Evolutionary conservation across 1,140 invertebrate genomes (phyloP).

Genomic region (Bicyclus anynana): DNA sequence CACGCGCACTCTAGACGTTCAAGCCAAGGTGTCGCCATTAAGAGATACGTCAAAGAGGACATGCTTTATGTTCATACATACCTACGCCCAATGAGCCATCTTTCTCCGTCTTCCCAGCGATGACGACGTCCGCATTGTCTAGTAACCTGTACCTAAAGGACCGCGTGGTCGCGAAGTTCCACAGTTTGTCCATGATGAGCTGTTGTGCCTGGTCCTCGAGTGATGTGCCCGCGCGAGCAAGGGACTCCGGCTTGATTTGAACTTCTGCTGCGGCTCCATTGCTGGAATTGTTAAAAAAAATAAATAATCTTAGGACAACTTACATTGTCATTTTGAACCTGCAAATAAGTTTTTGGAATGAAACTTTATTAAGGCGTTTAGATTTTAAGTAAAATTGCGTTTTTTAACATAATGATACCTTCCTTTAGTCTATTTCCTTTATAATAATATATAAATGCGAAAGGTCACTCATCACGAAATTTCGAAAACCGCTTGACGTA

Average conservation of each 20-base stretch:
- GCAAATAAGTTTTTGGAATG: no score
- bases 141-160: constrained; percentile 83
- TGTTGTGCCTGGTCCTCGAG: constrained; percentile 84
- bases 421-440: no score
- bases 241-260: constrained; percentile 47
- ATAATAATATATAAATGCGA: no score
- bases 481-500: no score
- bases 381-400: no score
- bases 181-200: constrained; percentile 84
- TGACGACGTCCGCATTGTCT: constrained; percentile 86
- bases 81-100: constrained; percentile 84
- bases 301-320: background rate
- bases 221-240: constrained; percentile 71
- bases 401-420: no score
- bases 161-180: constrained; percentile 84
- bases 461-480: no score
- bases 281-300: constrained; percentile 34
- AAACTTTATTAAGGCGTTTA: no score
- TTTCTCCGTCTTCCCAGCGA: constrained; percentile 82
- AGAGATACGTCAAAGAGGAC: background rate
- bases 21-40: no score
- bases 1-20: no score
- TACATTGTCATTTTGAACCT: no score
- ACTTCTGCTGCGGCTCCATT: constrained; percentile 57
- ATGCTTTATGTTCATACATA: no score